A percentile compares a stretch with the other conserved stretches of the same genome.
Evolutionary conservation across 2,113 vertebrate species (phyloP).

Genomic region (Psittacula cyanocephala): DNA sequence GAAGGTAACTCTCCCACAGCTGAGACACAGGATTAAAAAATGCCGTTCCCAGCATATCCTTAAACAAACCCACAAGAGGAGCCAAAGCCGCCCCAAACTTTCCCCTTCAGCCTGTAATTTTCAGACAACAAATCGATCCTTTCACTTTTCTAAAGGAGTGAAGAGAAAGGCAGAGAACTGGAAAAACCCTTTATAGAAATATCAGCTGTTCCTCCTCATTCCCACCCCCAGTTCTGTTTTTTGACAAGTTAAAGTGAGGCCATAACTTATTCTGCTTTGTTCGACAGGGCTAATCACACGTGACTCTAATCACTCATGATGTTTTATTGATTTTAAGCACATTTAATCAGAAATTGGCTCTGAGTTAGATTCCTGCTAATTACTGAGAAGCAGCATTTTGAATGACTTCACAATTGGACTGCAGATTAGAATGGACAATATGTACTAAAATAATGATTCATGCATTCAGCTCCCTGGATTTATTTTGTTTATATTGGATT

Average conservation of each 20-base stretch:
- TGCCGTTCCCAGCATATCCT: constrained; percentile 15
- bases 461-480: constrained; percentile 73
- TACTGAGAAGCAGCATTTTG: constrained; percentile 75
- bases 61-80: constrained; percentile 21
- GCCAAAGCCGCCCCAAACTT: constrained; percentile 52
- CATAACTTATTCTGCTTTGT: constrained; percentile 74
- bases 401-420: constrained; percentile 76
- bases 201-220: constrained; percentile 62
- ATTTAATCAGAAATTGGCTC: constrained; percentile 82
- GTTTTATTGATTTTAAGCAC: constrained; percentile 82
- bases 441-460: constrained; percentile 78
- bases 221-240: constrained; percentile 66
- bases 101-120: constrained; percentile 58
- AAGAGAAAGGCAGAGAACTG: constrained; percentile 54
- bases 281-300: constrained; percentile 75
- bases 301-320: constrained; percentile 79
- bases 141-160: constrained; percentile 17
- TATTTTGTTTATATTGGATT: constrained; percentile 77
- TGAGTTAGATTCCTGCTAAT: constrained; percentile 79
- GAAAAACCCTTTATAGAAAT: constrained; percentile 66
- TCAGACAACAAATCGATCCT: constrained; percentile 47
- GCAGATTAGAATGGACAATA: constrained; percentile 79
- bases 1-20: not conserved
- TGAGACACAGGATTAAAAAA: not conserved
- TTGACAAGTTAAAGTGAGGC: constrained; percentile 73